Evolutionary conservation across 2,888 invertebrate species (phyloP).

Genomic region (Leptothorax acervorum): DNA sequence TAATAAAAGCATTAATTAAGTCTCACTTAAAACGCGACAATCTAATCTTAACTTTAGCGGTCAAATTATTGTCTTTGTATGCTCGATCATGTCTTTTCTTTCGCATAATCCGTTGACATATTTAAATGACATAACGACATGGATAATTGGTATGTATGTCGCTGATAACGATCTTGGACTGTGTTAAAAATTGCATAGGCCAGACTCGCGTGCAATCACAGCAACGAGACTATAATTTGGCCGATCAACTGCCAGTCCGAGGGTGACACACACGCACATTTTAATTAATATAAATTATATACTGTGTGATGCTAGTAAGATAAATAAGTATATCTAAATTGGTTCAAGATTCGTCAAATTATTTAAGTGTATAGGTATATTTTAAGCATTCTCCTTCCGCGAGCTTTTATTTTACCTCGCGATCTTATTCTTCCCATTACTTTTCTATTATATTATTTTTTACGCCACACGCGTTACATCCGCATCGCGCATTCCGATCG

Average conservation of each 20-base stretch:
- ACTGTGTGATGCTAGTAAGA: neutral
- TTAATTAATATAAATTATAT: neutral
- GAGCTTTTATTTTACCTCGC: neutral
- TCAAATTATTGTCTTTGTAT: neutral
- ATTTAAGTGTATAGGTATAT: neutral
- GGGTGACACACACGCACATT: neutral
- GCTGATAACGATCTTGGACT: neutral
- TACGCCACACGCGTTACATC: too few species aligned
- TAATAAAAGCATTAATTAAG: neutral
- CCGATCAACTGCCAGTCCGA: neutral
- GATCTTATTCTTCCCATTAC: neutral
- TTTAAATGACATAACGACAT: neutral
- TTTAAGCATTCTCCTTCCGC: neutral
- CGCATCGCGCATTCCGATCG: neutral
- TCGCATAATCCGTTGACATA: neutral
- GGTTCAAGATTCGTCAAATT: neutral
- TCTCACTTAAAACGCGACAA: neutral
- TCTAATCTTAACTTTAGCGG: neutral
- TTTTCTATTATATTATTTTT: neutral
- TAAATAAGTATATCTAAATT: neutral
- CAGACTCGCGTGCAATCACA: neutral
- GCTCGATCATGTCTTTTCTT: neutral
- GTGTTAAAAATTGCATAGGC: neutral
- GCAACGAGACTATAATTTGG: neutral
- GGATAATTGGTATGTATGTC: neutral